Percentiles rank a stretch among this genome's conserved stretches.
Conservation (phyloP, 2,888 invertebrate genomes). For the Tachina fera region DNA sequence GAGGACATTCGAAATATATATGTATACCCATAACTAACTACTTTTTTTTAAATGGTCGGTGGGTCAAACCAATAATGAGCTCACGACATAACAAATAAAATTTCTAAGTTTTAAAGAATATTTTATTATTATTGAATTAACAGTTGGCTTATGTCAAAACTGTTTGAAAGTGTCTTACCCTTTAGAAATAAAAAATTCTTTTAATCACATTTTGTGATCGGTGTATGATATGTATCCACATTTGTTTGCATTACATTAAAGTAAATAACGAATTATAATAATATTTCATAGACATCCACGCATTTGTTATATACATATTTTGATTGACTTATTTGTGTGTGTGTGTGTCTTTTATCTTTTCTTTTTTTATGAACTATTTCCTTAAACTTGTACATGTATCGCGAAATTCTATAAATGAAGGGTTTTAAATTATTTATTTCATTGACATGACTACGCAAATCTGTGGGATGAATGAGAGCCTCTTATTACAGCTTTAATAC, state of each 20-base stretch:
- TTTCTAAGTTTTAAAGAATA: too few relatives aligned
- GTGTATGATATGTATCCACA: too few relatives aligned
- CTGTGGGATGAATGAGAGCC: slow-evolving; percentile 18
- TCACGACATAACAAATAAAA: too few relatives aligned
- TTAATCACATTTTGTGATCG: too few relatives aligned
- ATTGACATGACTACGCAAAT: slow-evolving; percentile 38
- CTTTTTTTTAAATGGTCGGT: too few relatives aligned
- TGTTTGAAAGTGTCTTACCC: too few relatives aligned
- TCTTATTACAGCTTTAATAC: not conserved
- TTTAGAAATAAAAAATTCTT: too few relatives aligned
- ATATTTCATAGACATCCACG: slow-evolving; percentile 19
- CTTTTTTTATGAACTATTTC: slow-evolving; percentile 4
- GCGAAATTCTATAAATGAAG: slow-evolving; percentile 1
- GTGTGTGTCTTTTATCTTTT: not conserved
- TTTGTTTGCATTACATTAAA: not conserved
- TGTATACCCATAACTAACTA: too few relatives aligned
- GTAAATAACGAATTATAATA: slow-evolving; percentile 8
- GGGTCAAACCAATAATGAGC: too few relatives aligned
- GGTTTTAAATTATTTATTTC: slow-evolving; percentile 11
- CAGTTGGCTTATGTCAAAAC: too few relatives aligned
- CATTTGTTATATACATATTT: slow-evolving; percentile 41
- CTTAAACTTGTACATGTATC: slow-evolving; percentile 23
- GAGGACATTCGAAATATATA: too few relatives aligned
- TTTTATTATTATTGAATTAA: too few relatives aligned
- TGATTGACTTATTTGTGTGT: slow-evolving; percentile 20